Evolutionary conservation across 2,113 vertebrate genomes (phyloP).

Genomic region (Solenodon paradoxus): DNA sequence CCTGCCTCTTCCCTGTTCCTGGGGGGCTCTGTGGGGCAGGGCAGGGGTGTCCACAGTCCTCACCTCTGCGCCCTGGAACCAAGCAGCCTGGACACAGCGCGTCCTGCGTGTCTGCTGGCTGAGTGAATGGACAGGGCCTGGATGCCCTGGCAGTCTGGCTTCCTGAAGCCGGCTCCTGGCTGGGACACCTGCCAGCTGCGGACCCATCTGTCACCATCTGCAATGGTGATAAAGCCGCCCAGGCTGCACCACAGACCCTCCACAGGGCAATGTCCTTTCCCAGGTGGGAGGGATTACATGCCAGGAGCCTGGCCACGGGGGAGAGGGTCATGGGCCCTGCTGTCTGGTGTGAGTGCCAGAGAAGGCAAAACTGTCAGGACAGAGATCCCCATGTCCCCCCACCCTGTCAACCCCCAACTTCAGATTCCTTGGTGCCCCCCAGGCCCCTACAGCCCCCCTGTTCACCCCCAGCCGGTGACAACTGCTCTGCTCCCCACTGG

Average conservation of each 20-base stretch:
- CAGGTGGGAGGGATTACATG: background rate
- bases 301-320: too few species aligned
- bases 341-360: too few species aligned
- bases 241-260: background rate
- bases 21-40: background rate
- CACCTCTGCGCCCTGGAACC: background rate
- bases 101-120: background rate
- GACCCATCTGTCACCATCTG: slow-evolving; percentile 23
- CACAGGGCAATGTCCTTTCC: too few species aligned
- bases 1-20: accelerated
- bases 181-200: slow-evolving; percentile 26
- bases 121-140: background rate
- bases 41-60: background rate
- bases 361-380: too few species aligned
- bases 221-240: background rate
- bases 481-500: too few species aligned
- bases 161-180: background rate
- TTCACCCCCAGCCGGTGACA: too few species aligned
- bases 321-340: background rate
- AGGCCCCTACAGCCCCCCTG: too few species aligned
- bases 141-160: background rate
- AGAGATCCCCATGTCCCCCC: too few species aligned
- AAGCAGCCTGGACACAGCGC: too few species aligned
- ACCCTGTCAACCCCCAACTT: too few species aligned
- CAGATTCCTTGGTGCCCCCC: too few species aligned